Base-by-base conservation (phyloP, 2,797 vertebrate species). In the Tenualosa ilisha region DNA sequence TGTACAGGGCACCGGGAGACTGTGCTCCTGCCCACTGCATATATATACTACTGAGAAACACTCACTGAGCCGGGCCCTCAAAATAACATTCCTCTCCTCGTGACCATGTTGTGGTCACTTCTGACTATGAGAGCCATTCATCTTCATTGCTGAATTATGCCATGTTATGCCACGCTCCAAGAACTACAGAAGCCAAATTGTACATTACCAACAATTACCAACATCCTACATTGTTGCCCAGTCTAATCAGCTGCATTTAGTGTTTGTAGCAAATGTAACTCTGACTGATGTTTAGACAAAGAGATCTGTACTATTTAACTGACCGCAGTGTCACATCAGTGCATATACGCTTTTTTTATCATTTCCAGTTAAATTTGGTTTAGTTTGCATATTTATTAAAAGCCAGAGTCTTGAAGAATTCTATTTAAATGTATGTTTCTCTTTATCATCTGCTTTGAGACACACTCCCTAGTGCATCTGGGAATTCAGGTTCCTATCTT, bases 51-150 rank as follows among this genome's bases (percentile, higher is more conserved):
- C 72, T 20, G 46, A 79, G 40, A 46, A 79, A 46, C 13, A 46
- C 72, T 46, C 13, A 37, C 17, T 43, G 40, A 17, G 40, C 15
- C 17, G 22, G 31, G 17, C 11, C 15, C 72, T 79, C 72, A 79
- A 46, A 79, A 79, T 79, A 79, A 79, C 72, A 79, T 79, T 79
- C 72, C 72, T 79, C 72, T 79, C 72, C 17, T 46, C 17, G 40
- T 40, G 6, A 79, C 17, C 72, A 22, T 17, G 37, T 7, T 22
- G 17, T 79, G 72, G 40, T 79, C 72, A 79, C 72, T 79, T 79
- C 72, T 79, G 40, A 43, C 72, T 79, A 4, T 15, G 72, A 43
- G 3, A 17, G 0, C 17, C 72, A 79, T 79, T 46, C 37, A 43
- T 79, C 72, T 79, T 22, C 37, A 43, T 46, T 7, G 43, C 72